Conservation (phyloP, 2,113 vertebrate genomes). For the Perca schrenkii region DNA sequence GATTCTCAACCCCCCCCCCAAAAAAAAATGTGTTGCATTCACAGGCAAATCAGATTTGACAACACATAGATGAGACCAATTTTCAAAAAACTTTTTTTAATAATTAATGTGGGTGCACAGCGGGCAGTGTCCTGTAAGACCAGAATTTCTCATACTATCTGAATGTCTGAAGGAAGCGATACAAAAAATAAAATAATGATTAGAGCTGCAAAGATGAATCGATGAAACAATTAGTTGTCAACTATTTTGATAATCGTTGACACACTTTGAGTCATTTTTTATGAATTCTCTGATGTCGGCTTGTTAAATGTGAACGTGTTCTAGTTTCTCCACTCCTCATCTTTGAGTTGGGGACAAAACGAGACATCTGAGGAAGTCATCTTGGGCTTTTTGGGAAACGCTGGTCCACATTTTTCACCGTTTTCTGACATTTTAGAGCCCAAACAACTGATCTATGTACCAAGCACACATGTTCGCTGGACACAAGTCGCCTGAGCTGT, state of each 20-base stretch:
- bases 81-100: not conserved
- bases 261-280: no score
- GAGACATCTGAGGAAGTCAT: no score
- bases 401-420: no score
- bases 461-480: slow-evolving; percentile 16
- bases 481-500: slow-evolving; percentile 30
- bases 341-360: no score
- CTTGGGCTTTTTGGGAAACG: no score
- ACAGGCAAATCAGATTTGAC: not conserved
- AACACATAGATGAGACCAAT: not conserved
- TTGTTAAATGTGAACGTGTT: no score
- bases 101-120: not conserved
- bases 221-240: no score
- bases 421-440: no score
- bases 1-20: not conserved
- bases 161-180: slow-evolving; percentile 10
- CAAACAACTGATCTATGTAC: not conserved
- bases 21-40: not conserved
- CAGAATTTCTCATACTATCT: not conserved
- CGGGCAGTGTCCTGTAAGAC: not conserved
- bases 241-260: no score
- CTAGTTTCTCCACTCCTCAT: no score
- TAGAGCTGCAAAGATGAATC: no score
- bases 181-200: slow-evolving; percentile 2
- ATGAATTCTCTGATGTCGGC: no score